Evolutionary conservation across 2,797 vertebrate genomes (phyloP).

Genomic region (Peromyscus melanophrys): DNA sequence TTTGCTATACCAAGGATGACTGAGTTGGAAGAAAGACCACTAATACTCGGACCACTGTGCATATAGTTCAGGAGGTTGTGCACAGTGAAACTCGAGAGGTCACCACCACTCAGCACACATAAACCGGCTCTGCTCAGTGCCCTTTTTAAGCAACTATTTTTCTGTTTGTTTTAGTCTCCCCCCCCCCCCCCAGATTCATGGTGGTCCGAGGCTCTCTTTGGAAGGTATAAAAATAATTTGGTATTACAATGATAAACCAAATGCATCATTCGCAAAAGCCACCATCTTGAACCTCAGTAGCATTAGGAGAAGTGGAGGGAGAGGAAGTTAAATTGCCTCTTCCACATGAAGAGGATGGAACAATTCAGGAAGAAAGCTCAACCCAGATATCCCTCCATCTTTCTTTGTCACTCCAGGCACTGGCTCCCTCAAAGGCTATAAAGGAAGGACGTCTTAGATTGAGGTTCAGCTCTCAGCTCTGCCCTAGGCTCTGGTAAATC

Average conservation of each 20-base stretch:
- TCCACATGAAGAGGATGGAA: not conserved
- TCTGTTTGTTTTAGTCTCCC: not conserved
- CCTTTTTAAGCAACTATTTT: not conserved
- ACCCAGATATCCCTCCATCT: not conserved
- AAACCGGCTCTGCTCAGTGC: not conserved
- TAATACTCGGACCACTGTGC: not conserved
- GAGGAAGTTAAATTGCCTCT: not conserved
- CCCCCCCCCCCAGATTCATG: not conserved
- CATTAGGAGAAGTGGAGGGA: not conserved
- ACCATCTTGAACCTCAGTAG: not conserved
- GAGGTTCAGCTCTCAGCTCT: not conserved
- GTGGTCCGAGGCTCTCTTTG: not conserved
- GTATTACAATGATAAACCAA: slow-evolving; percentile 2
- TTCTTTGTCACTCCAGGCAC: not conserved
- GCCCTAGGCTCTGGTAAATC: not conserved
- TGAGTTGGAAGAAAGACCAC: not conserved
- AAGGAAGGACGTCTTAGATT: not conserved
- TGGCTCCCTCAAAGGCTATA: not conserved
- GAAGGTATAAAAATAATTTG: not conserved
- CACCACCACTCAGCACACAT: rapidly evolving
- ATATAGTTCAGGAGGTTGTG: not conserved
- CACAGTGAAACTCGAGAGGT: not conserved
- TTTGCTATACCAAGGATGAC: not conserved
- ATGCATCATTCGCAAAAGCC: not conserved
- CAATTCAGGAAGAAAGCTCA: not conserved